Base-by-base conservation (phyloP, 2,797 vertebrate species). In the Ibycter americanus region DNA sequence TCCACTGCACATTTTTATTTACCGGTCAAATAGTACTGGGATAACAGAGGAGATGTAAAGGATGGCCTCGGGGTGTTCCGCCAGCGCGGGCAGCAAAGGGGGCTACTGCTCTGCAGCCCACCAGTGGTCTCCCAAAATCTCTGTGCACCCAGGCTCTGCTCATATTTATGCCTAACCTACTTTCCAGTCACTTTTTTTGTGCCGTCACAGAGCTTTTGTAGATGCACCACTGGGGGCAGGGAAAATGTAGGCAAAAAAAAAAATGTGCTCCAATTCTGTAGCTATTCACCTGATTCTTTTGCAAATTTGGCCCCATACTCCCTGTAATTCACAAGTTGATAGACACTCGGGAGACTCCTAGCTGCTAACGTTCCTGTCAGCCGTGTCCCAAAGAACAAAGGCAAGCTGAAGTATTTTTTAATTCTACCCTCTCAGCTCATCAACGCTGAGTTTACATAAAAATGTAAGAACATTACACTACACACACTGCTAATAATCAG, bases 361-460 rank as follows among this genome's bases (percentile, higher is more conserved):
- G 77, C 95, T 97, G 92, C 51, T 85, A 96, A 94, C 81, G 38
- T 97, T 97, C 96, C 87, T 98, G 97, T 98, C 97, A 98, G 92
- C 84, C 55, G 12, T 66, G 71, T 96, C 94, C 95, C 56, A 91
- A 95, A 98, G 98, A 98, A 98, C 97, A 97, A 98, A 98, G 94
- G 97, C 94, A 97, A 97, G 94, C 97, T 97, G 97, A 97, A 97
- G 86, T 97, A 98, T 97, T 97, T 98, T 98, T 98, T 98, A 97
- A 98, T 98, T 98, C 97, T 97, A 71, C 94, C 89, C 95, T 98
- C 97, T 98, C 97, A 98, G 97, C 97, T 98, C 97, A 98, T 98
- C 97, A 98, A 96, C 82, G 85, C 97, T 97, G 97, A 97, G 96
- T 97, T 97, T 97, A 97, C 97, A 98, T 98, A 98, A 97, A 98